Conservation (phyloP, 2,888 invertebrate species). For the Macrosiphum euphorbiae region DNA sequence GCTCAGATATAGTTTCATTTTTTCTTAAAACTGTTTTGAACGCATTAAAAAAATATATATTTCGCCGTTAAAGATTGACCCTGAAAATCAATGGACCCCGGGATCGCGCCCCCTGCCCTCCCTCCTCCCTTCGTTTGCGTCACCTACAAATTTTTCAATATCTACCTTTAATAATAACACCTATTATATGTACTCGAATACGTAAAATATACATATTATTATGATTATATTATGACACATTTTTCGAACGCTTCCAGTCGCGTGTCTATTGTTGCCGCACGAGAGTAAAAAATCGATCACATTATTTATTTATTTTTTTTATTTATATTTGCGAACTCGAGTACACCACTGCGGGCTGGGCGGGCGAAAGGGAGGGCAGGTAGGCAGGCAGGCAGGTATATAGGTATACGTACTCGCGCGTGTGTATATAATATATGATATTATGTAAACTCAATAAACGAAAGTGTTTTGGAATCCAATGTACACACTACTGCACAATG, state of each 20-base stretch:
- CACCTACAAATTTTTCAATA: too few relatives aligned
- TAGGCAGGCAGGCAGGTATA: neutral
- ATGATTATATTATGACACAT: neutral
- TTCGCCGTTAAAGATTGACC: too few relatives aligned
- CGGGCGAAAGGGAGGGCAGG: neutral
- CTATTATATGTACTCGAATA: too few relatives aligned
- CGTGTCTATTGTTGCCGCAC: neutral
- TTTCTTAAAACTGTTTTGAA: too few relatives aligned
- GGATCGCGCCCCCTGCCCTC: too few relatives aligned
- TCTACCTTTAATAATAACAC: too few relatives aligned
- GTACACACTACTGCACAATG: neutral
- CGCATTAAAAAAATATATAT: too few relatives aligned
- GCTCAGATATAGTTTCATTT: too few relatives aligned
- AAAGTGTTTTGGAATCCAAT: constrained; percentile 19
- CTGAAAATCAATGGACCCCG: too few relatives aligned
- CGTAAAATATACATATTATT: neutral
- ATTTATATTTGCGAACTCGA: neutral
- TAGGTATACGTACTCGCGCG: neutral
- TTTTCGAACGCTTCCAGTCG: neutral
- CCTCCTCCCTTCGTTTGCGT: too few relatives aligned
- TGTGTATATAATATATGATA: neutral
- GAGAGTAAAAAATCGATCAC: constrained; percentile 11
- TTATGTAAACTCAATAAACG: constrained; percentile 39
- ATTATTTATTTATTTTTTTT: neutral
- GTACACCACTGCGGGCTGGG: neutral